Evolutionary conservation across 2,797 vertebrate species (phyloP), one percentile per base, ranked within the genome.

Genomic region (Meda fulgida): DNA sequence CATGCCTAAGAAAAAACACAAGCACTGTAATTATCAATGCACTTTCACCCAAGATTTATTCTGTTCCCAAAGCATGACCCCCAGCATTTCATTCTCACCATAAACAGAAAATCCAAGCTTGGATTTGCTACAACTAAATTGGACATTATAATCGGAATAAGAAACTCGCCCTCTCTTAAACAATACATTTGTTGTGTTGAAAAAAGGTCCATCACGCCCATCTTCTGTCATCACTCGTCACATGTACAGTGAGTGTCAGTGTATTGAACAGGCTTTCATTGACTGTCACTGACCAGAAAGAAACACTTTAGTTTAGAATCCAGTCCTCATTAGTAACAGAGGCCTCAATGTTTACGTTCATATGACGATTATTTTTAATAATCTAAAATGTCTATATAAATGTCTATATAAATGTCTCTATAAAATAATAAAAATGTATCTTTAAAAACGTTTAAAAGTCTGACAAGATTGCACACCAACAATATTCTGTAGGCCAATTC

Each of bases 191-290:
- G 19, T 51, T 34, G 29, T 36, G 26, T 36, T 70, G 23, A 4
- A 81, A 46, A 40, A 26, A 38, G 13, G 18, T 63, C 7, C 21
- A 9, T 5, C 55, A 46, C 53, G 36, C 36, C 80, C 69, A 29
- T 26, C 40, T 46, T 63, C 70, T 75, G 55, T 83, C 70, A 55
- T 82, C 80, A 73, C 14, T n/a, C 19, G 11, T 18, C 34, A 13
- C 36, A 55, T 36, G 8, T n/a, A 76, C 80, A 73, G 34, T 40
- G 65, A 69, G 21, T 26, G 38, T 13, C 58, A 78, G 3, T 11
- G 70, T 4, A n/a, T n/a, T 81, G n/a, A 73, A 53, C 51, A 81
- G 66, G 23, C 79, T 51, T 38, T 76, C 9, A 76, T 51, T 75
- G n/a, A 51, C 26, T 16, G 67, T 81, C 36, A 73, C 5, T 63